Base-by-base conservation (phyloP, 2,888 invertebrate genomes). In the Parapristionchus giblindavisi region DNA sequence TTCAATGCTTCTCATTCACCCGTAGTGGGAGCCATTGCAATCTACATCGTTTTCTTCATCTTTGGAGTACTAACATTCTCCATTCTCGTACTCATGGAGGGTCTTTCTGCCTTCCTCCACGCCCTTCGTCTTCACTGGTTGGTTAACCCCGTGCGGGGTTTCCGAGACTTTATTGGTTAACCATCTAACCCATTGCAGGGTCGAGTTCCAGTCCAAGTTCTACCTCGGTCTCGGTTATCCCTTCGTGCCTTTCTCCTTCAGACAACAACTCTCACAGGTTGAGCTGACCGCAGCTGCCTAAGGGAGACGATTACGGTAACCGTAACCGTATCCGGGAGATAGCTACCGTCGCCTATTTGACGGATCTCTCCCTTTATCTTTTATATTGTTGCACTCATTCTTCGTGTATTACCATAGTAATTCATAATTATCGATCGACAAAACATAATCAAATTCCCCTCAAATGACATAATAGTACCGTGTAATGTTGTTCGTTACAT, bases 121-220 rank as follows among this genome's bases (percentile, higher is more conserved):
- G 84, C 86, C 11, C 84, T 86, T 27, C 85, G 86, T 80, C 83
- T 86, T 60, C 86, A 86, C 70, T 86, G 86, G 86, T 84, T n/a
- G n/a, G n/a, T n/a, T n/a, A n/a, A n/a, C n/a, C n/a, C n/a, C n/a
- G n/a, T n/a, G n/a, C n/a, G n/a, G n/a, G n/a, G n/a, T n/a, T n/a
- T n/a, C n/a, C n/a, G n/a, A n/a, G n/a, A n/a, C n/a, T n/a, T n/a
- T n/a, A n/a, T 29, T 56, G 24, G 56, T 1, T 4, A 6, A 34
- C 24, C 34, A 34, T 36, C 60, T 3, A 6, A 38, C 5, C 34
- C n/a, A 4, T 76, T 88, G 61, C 88, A 94, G 94, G 94, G 97
- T 98, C 81, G 98, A 98, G 90, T 98, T 98, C 91, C 96, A 98
- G 90, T 96, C 94, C 90, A 99, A 98, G 90, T 98, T 99, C 91